These are phyloP conservation scores for Ceratosolen fusciceps DNA, from an alignment of 1,140 invertebrate species.

Conservation along the genomic window DNA sequence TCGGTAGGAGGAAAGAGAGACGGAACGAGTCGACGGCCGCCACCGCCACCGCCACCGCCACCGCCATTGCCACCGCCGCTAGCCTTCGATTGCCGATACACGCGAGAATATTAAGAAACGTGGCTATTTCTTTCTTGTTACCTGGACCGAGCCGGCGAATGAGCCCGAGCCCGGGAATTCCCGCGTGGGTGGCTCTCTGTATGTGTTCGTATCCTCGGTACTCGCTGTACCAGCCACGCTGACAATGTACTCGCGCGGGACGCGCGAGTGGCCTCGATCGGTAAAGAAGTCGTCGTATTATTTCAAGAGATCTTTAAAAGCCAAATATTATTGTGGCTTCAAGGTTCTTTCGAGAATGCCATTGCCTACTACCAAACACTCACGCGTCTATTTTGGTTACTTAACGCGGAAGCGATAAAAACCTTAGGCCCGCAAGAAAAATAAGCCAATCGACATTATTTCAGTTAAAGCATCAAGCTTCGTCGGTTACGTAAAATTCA, in stretches of 20 bases:
- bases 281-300: too few relatives aligned
- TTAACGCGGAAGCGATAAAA: background rate
- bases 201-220: too few relatives aligned
- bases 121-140: background rate
- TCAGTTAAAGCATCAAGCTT: background rate
- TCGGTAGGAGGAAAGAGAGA: constrained; percentile 16
- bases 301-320: background rate
- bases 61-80: too few relatives aligned
- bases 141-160: background rate
- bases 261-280: background rate
- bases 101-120: background rate
- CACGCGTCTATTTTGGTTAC: background rate
- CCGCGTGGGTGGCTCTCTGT: too few relatives aligned
- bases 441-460: background rate
- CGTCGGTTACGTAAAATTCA: background rate
- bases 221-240: too few relatives aligned
- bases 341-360: background rate
- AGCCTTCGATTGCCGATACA: constrained; percentile 19
- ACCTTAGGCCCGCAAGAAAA: background rate
- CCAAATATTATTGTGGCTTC: background rate
- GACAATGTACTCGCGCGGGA: background rate
- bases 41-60: too few relatives aligned
- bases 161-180: background rate
- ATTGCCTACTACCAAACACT: background rate
- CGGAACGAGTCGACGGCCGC: background rate